Conservation (phyloP, 2,888 invertebrate genomes). For the Mythimna loreyi region DNA sequence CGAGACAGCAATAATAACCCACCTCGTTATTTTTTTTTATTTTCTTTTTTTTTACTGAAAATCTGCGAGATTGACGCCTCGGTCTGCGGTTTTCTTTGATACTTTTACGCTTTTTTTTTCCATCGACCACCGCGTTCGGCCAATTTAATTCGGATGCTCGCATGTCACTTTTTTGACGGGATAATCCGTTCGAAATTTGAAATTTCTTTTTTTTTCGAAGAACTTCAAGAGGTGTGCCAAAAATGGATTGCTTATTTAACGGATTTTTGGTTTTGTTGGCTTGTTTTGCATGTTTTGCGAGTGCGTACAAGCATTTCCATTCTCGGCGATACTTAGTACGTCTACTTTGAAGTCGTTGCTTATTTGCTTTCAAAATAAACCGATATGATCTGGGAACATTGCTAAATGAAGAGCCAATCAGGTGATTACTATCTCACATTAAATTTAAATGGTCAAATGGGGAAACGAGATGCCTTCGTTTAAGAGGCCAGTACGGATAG, state of each 20-base stretch:
- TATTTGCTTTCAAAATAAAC: conserved; percentile 59
- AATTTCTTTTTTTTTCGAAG: conserved; percentile 47
- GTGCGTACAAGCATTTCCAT: conserved; percentile 45
- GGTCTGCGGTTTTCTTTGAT: conserved; percentile 79
- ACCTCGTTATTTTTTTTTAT: conserved; percentile 78
- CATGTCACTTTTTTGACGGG: conserved; percentile 83
- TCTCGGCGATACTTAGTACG: conserved; percentile 45
- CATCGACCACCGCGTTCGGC: conserved; percentile 71
- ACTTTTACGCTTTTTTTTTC: conserved; percentile 60
- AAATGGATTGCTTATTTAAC: conserved; percentile 52
- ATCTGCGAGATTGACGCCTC: conserved; percentile 82
- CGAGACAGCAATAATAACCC: conserved; percentile 81
- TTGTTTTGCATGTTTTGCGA: conserved; percentile 39
- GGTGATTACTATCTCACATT: conserved; percentile 56
- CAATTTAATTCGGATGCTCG: conserved; percentile 75
- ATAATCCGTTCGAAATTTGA: conserved; percentile 73
- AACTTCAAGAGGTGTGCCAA: conserved; percentile 54
- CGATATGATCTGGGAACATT: conserved; percentile 53
- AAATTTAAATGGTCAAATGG: conserved; percentile 56
- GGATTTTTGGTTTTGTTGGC: conserved; percentile 38
- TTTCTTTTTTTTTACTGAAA: conserved; percentile 86
- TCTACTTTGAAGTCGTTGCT: conserved; percentile 47
- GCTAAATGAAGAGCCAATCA: conserved; percentile 53
- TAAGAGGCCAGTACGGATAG: conserved; percentile 20
- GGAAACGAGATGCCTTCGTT: conserved; percentile 33